phyloP scores from a whole-genome alignment of 1,140 invertebrate species.

The Microplitis demolitor region DNA sequence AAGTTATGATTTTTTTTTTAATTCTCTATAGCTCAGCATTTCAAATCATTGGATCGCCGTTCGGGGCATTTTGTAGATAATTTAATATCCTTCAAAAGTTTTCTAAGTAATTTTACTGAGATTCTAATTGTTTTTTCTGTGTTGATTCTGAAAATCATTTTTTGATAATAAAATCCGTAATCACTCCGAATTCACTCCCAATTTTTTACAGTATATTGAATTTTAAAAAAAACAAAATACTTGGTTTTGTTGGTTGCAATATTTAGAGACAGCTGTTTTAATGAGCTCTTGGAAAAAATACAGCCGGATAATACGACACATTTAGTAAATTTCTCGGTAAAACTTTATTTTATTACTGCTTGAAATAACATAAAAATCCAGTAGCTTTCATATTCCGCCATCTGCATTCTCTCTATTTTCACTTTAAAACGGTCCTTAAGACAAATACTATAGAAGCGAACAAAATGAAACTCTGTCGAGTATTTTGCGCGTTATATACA shows the following conservation, averaged over 20 bases:
- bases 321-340: conserved; percentile 2
- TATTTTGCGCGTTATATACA: conserved; percentile 17
- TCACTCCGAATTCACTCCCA: too few species aligned
- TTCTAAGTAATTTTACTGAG: too few species aligned
- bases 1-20: too few species aligned
- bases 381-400: neutral
- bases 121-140: too few species aligned
- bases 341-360: conserved; percentile 26
- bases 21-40: too few species aligned
- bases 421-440: conserved; percentile 15
- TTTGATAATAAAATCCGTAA: too few species aligned
- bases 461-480: conserved; percentile 3
- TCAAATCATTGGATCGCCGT: too few species aligned
- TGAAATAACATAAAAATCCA: conserved; percentile 28
- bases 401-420: neutral
- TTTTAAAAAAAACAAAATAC: too few species aligned
- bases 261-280: neutral
- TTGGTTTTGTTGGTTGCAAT: too few species aligned
- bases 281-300: neutral
- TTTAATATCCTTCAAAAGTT: too few species aligned
- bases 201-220: neutral
- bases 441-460: neutral
- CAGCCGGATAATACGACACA: neutral
- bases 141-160: too few species aligned
- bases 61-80: too few species aligned